phyloP scores from a whole-genome alignment of 2,888 invertebrate genomes.

The Trissolcus brochymenae region DNA sequence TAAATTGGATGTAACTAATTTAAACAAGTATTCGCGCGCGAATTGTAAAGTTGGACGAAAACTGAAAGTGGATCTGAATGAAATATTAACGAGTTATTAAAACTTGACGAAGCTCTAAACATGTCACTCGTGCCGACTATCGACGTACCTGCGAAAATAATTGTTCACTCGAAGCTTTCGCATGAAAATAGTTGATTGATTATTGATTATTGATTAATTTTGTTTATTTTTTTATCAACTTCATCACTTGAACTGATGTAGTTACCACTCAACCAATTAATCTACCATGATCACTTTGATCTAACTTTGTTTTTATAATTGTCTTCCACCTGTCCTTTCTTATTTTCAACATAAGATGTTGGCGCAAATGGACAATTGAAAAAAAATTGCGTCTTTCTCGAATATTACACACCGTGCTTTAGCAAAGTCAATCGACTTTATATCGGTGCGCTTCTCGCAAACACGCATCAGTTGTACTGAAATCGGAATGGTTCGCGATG shows the following conservation, averaged over 20 bases:
- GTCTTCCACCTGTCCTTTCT: no score
- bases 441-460: slow-evolving; percentile 9
- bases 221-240: no score
- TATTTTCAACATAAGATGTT: no score
- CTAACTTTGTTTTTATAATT: no score
- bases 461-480: slow-evolving; percentile 17
- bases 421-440: slow-evolving; percentile 18
- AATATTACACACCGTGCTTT: slow-evolving; percentile 17
- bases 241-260: no score
- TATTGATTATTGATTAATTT: no score
- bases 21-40: background rate
- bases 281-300: no score
- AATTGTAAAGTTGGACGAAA: slow-evolving; percentile 10
- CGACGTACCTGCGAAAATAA: no score
- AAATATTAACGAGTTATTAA: slow-evolving; percentile 47
- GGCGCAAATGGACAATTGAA: background rate
- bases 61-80: slow-evolving; percentile 19
- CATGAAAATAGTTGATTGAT: no score
- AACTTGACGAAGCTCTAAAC: slow-evolving; percentile 31
- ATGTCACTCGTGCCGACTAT: background rate
- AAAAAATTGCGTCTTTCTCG: slow-evolving; percentile 4
- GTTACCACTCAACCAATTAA: no score
- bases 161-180: no score
- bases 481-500: slow-evolving; percentile 26
- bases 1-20: slow-evolving; percentile 43